Evolutionary conservation across 2,113 vertebrate genomes (phyloP), one percentile per base, ranked within the genome.

Genomic region (Myotis brandtii): DNA sequence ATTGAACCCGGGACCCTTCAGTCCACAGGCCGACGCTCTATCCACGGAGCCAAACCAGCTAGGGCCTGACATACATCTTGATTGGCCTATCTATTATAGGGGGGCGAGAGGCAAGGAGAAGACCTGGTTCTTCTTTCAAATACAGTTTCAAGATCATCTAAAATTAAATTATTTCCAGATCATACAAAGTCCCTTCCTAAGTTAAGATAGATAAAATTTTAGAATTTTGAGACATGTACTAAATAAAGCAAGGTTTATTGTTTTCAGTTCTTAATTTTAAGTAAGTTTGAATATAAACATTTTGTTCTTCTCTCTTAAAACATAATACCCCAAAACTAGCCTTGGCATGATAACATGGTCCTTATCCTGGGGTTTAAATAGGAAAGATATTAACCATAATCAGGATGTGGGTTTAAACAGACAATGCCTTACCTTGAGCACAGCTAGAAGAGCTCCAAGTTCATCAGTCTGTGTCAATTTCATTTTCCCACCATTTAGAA

Each of bases 401-500:
- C n/a, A 46, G 18, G 56, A 79, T 8, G 1, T n/a, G 21, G 59
- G 18, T 32, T 64, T 80, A 11, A 79, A 27, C 0, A 6, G 54
- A 32, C 50, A 81, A 30, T 2, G 43, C 50, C 77, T 96, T 94
- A 99, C 99, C 99, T 99, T 99, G 18, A 99, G 96, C 17, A 99
- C 98, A 64, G 99, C 99, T 86, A 99, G 98, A n/a, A 99, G 98
- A 56, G 99, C 98, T 48, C 99, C 99, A 46, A 99, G 98, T 62
- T 99, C 99, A 82, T 99, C 99, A 0, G 98, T 98, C 2, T 98
- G 98, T 11, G 98, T 97, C 62, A 99, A 98, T 54, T 99, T 99
- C 99, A 99, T 99, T 97, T 99, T 99, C 27, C 99, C 99, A 37
- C 99, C 98, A 0, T 99, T 99, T 21, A 99, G 98, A 92, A 99